phyloP scores from a whole-genome alignment of 2,888 invertebrate genomes.

The Tetramorium bicarinatum region DNA sequence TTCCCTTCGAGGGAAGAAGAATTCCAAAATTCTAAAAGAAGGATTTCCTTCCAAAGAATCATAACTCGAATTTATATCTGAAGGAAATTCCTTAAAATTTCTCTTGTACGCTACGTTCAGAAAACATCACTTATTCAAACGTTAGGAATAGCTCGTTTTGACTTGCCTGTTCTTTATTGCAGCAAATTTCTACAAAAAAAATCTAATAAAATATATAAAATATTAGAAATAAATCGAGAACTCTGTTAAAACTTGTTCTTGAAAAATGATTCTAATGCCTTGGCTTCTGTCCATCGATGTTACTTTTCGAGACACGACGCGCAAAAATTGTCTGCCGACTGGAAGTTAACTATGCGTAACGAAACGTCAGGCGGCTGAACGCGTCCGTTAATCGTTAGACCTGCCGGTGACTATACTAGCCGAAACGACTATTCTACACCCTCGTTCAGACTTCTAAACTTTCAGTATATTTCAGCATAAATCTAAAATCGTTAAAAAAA shows the following conservation, averaged over 20 bases:
- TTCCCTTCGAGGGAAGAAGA: no score
- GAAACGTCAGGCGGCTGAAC: constrained; percentile 35
- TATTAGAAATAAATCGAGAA: background rate
- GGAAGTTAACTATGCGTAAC: constrained; percentile 41
- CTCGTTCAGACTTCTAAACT: background rate
- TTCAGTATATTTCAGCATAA: background rate
- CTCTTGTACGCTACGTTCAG: background rate
- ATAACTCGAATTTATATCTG: background rate
- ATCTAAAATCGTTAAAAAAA: background rate
- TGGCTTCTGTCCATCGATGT: background rate
- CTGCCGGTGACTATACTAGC: constrained; percentile 7
- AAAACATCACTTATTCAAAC: background rate
- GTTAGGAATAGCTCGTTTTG: background rate
- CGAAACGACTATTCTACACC: background rate
- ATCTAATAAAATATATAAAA: background rate
- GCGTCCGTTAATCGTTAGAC: constrained; percentile 38
- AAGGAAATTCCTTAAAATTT: background rate
- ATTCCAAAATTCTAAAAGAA: no score
- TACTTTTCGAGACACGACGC: constrained; percentile 19
- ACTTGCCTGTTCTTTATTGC: background rate
- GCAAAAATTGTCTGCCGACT: constrained; percentile 39
- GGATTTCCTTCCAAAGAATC: no score
- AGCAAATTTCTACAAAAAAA: background rate
- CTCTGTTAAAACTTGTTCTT: background rate
- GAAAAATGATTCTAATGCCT: background rate